phyloP scores from a whole-genome alignment of 2,888 invertebrate genomes.

The Patella caerulea region DNA sequence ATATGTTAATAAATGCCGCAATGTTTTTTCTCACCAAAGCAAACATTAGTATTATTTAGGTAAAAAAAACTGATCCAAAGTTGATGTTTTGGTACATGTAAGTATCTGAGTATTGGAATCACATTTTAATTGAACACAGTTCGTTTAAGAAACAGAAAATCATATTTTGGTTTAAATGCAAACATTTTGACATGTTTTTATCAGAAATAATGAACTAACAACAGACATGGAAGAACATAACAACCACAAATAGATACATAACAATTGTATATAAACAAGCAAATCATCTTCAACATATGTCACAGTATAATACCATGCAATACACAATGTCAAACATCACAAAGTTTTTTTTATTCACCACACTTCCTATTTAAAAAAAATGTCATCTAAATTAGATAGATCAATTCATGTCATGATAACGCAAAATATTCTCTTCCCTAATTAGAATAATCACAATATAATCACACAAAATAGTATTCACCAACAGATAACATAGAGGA shows the following conservation, averaged over 20 bases:
- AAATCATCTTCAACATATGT: not conserved
- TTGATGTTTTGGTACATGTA: not conserved
- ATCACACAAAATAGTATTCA: conserved; percentile 5
- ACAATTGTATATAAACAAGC: conserved; percentile 11
- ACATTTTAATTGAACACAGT: conserved; percentile 1
- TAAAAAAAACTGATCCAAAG: no score
- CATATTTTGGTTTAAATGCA: conserved; percentile 12
- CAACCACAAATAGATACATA: conserved; percentile 11
- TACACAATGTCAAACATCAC: conserved; percentile 4
- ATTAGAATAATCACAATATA: not conserved
- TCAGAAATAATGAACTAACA: conserved; percentile 6
- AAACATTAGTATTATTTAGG: not conserved
- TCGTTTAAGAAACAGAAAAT: not conserved
- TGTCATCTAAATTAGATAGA: not conserved
- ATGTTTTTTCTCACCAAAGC: not conserved
- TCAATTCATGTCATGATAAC: conserved; percentile 1
- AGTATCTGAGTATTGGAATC: conserved; percentile 13
- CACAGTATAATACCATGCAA: conserved; percentile 1
- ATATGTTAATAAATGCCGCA: conserved; percentile 11
- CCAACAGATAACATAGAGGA: conserved; percentile 8
- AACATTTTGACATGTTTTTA: not conserved
- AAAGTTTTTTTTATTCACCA: not conserved
- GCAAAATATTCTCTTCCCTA: conserved; percentile 6
- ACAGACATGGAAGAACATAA: conserved; percentile 13
- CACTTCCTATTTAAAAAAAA: not conserved